Evolutionary conservation across 2,113 vertebrate genomes (phyloP).

Genomic region (Fulica atra): DNA sequence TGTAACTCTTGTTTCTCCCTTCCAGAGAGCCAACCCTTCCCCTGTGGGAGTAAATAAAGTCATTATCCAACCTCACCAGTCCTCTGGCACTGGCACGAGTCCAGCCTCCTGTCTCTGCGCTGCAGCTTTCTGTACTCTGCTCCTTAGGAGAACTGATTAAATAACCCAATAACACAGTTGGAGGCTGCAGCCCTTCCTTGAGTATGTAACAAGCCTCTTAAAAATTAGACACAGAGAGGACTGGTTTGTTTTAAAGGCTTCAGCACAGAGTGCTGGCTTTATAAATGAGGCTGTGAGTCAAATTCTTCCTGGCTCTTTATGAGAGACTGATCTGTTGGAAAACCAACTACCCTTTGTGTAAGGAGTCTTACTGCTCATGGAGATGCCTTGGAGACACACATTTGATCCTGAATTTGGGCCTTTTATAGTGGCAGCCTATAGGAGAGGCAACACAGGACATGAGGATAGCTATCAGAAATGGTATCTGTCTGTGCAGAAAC

Average conservation of each 20-base stretch:
- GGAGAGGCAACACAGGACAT: background rate
- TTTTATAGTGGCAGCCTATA: background rate
- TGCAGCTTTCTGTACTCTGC: background rate
- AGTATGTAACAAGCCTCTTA: background rate
- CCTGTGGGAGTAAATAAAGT: background rate
- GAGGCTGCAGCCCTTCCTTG: background rate
- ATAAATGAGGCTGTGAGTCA: background rate
- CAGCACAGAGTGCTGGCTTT: background rate
- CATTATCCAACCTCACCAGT: background rate
- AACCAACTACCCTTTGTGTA: background rate
- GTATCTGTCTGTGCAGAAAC: background rate
- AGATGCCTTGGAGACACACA: background rate
- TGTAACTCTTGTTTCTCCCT: background rate
- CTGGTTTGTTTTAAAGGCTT: background rate
- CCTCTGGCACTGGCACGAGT: background rate
- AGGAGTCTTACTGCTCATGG: background rate
- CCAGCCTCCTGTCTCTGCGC: background rate
- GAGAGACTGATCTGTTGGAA: background rate
- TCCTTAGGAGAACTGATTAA: background rate
- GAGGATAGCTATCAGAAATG: background rate
- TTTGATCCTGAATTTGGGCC: background rate
- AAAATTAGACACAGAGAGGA: background rate
- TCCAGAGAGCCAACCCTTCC: background rate
- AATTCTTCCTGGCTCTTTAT: background rate
- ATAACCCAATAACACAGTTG: background rate